Evolutionary conservation across 2,888 invertebrate species (phyloP), one percentile per base, ranked within the genome.

Genomic region (Eupithecia tripunctaria): DNA sequence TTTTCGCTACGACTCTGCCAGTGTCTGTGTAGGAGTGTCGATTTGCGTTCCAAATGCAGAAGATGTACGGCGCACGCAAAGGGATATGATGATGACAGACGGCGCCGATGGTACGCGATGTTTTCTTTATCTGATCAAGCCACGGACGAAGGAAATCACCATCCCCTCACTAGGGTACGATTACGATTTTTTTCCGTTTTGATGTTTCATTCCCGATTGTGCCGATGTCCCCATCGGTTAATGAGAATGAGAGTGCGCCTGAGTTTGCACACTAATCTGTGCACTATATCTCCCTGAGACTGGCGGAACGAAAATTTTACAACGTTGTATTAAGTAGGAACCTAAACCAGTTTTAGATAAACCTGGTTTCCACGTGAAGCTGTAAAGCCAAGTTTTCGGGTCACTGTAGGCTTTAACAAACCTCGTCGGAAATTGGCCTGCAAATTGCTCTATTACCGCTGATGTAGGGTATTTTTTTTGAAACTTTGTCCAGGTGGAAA

Each of bases 401-500:
- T 76, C 78, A 76, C 64, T 72, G 72, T 71, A 72, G 73, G 63
- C 70, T 67, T 62, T 76, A 75, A 76, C 68, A 72, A 72, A 72
- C 66, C 72, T 75, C 67, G 66, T 38, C 59, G 68, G 75, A 73
- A 76, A 77, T 75, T 75, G 79, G 71, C 76, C 75, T 73, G 74
- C 71, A 76, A 79, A 79, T 79, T 75, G 75, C 67, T 67, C 72
- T 74, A 77, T 79, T 79, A 75, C 72, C 56, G n/a, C 64, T 70
- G 74, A 74, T 73, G 65, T 76, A 67, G 65, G 68, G 68, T 65
- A 56, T 70, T 71, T 75, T 77, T 68, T 69, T 74, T 75, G 62
- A 43, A 66, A 76, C 76, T 77, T 72, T 73, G 47, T 68, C 65
- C 70, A 67, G 66, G 71, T 74, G 64, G 29, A 71, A 71, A 66